Base-by-base conservation (phyloP, 1,140 invertebrate species). In the Drosophila varians region DNA sequence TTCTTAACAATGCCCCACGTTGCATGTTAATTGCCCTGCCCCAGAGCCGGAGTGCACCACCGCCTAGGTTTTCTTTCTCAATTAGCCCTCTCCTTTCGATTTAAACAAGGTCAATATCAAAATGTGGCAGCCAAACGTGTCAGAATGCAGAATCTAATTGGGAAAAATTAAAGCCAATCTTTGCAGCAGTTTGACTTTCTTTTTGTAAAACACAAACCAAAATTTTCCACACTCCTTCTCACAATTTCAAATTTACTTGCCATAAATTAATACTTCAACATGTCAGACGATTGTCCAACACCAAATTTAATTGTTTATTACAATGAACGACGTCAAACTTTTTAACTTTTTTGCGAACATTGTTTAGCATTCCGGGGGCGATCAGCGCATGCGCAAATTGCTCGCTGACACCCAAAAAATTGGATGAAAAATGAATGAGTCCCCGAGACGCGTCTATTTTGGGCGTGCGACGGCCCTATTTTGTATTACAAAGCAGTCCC, bases 31-130 rank as follows among this genome's bases (percentile, higher is more conserved):
- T 87, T 53, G 61, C 34, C 46, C 4, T 11, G 49, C 28, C 28
- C 28, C 9, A 31, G 28, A 9, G 26, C 26, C 26, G n/a, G 8
- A 28, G 26, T 28, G 28, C 25, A 9, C 28, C 0, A 11, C 9
- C n/a, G 9, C 28, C 28, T 11, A 57, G 64, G 40, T 80, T 86
- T 86, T 86, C 76, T 51, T 80, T 80, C 36, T 16, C 73, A 51
- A 53, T 86, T 84, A 76, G 55, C 61, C 8, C 42, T 18, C 14
- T 9, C 36, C 21, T 26, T 7, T 51, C 38, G 40, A 77, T 80
- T 68, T 72, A 89, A 89, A 89, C 77, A 89, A 89, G 86, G 86
- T 89, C 86, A 89, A 89, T 89, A 89, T 89, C 86, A 89, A 66
- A 69, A 42, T 58, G 56, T 74, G 52, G 56, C 74, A 46, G 45